A percentile compares a stretch with the other conserved stretches of the same genome.
Conservation (phyloP, 2,888 invertebrate species). For the Chymomyza procnemis region DNA sequence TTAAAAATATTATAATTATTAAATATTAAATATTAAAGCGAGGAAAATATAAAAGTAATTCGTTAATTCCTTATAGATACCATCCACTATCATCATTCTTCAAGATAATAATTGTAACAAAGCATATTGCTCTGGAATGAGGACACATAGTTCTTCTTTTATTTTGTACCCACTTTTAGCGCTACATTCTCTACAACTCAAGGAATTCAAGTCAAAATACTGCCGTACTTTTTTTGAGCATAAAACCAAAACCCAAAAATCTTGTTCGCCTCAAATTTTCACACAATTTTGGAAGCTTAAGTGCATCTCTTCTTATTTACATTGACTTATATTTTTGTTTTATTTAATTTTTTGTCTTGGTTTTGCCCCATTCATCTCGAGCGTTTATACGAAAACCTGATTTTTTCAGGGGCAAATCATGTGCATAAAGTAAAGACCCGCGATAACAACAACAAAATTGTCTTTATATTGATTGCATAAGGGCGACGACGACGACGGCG, state of each 20-base stretch:
- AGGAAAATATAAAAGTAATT: no score
- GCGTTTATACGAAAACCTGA: constrained; percentile 63
- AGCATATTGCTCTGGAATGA: no score
- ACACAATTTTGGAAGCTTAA: background rate
- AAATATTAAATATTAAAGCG: no score
- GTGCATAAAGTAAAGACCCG: constrained; percentile 45
- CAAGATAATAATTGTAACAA: no score
- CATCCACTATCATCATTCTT: no score
- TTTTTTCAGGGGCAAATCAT: constrained; percentile 72
- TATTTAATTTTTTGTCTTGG: constrained; percentile 26
- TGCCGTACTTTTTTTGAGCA: no score
- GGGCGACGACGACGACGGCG: constrained; percentile 42
- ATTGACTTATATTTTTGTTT: constrained; percentile 21
- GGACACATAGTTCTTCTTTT: no score
- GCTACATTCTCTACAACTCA: no score
- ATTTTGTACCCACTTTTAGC: no score
- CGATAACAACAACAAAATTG: constrained; percentile 25
- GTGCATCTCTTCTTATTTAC: constrained; percentile 4
- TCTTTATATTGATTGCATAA: constrained; percentile 64
- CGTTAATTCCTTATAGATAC: no score
- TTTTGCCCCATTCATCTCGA: constrained; percentile 42
- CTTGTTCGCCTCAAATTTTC: background rate
- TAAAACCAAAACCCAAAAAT: background rate
- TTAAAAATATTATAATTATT: no score
- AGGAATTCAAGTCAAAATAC: no score